These are phyloP conservation scores for Agrotis ipsilon DNA, from an alignment of 2,888 invertebrate genomes.

Conservation along the genomic window DNA sequence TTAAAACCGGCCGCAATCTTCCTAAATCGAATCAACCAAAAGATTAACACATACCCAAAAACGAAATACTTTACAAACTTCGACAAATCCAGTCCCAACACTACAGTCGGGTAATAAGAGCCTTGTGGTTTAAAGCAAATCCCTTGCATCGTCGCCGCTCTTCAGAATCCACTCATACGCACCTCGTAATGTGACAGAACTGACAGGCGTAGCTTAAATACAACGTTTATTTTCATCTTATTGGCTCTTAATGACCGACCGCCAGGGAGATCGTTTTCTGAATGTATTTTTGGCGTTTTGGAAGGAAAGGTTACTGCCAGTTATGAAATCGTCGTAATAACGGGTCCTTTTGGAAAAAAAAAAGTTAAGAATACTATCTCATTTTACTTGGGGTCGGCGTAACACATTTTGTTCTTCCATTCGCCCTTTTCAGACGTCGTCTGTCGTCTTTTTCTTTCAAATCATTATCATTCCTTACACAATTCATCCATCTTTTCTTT, in stretches of 20 bases:
- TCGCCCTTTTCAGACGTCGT: too few species aligned
- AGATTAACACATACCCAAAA: background rate
- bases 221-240: conserved; percentile 56
- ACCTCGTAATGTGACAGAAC: conserved; percentile 53
- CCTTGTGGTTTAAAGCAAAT: conserved; percentile 51
- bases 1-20: background rate
- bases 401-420: too few species aligned
- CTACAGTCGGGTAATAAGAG: conserved; percentile 52
- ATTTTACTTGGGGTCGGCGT: too few species aligned
- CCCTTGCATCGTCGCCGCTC: conserved; percentile 50
- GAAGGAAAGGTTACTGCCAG: background rate
- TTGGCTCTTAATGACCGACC: conserved; percentile 37
- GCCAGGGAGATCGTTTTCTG: conserved; percentile 12
- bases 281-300: conserved; percentile 16
- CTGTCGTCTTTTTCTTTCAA: too few species aligned
- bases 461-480: too few species aligned
- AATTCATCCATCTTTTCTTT: too few species aligned
- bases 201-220: conserved; percentile 59
- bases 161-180: conserved; percentile 53
- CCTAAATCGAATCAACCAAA: background rate
- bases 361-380: too few species aligned
- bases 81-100: conserved; percentile 37
- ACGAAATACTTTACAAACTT: conserved; percentile 1
- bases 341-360: background rate
- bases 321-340: background rate